Percentiles rank a stretch among this genome's conserved stretches.
Evolutionary conservation across 1,140 invertebrate species (phyloP).

Genomic region (Diabrotica virgifera): DNA sequence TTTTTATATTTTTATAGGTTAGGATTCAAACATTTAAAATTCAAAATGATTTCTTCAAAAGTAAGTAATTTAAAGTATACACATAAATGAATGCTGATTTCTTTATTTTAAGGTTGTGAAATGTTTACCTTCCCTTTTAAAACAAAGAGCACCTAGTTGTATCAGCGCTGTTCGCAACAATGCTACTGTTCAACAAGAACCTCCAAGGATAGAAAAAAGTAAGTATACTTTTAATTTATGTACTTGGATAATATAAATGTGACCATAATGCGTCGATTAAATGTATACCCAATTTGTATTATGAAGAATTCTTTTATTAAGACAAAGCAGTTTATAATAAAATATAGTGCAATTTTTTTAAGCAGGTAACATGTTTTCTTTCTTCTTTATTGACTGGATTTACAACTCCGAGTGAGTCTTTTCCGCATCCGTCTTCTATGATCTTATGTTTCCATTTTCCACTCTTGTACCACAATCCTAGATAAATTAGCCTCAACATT

Average conservation of each 20-base stretch:
- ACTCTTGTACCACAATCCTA: too few relatives aligned
- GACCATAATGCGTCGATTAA: too few relatives aligned
- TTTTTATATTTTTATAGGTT: too few relatives aligned
- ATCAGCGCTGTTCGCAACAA: constrained; percentile 6
- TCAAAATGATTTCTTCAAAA: constrained; percentile 3
- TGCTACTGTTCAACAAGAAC: constrained; percentile 28
- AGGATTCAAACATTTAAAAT: neutral
- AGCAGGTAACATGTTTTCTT: neutral
- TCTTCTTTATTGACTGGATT: too few relatives aligned
- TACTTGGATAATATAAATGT: too few relatives aligned
- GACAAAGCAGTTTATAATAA: neutral
- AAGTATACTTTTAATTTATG: neutral
- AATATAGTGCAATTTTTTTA: neutral
- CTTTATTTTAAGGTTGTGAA: neutral
- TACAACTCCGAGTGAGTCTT: too few relatives aligned
- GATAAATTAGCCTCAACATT: too few relatives aligned
- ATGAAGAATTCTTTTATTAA: neutral
- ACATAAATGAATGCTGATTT: neutral
- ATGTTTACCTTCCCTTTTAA: neutral
- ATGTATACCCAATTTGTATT: neutral
- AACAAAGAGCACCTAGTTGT: neutral
- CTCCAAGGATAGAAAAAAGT: constrained; percentile 36
- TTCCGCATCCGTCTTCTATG: too few relatives aligned
- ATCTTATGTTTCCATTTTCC: too few relatives aligned
- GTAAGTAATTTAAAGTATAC: constrained; percentile 4